Conservation (phyloP, 2,797 vertebrate genomes). For the Channallabes apus region DNA sequence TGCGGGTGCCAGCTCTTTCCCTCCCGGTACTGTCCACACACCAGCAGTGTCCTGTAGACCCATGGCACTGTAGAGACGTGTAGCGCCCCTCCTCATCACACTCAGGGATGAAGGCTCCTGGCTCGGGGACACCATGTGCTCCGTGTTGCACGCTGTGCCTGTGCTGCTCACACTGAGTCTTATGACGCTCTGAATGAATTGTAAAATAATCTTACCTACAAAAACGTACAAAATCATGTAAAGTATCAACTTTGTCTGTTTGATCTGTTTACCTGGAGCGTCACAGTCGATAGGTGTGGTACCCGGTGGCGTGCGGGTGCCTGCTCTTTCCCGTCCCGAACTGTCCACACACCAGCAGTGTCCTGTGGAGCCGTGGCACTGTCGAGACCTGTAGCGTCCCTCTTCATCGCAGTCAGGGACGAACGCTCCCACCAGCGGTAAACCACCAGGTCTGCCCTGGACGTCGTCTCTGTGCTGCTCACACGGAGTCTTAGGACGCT, state of each 20-base stretch:
- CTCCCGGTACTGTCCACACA: conserved; percentile 78
- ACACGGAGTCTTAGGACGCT: conserved; percentile 67
- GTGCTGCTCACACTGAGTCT: conserved; percentile 70
- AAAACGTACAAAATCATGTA: too few species aligned
- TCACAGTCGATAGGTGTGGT: conserved; percentile 57
- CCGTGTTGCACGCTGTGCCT: conserved; percentile 55
- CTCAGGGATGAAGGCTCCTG: conserved; percentile 69
- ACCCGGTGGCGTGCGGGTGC: conserved; percentile 65
- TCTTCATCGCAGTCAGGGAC: conserved; percentile 62
- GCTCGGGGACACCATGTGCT: background rate
- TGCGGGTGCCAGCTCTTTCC: conserved; percentile 77
- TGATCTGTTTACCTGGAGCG: conserved; percentile 66
- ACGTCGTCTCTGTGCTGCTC: conserved; percentile 72
- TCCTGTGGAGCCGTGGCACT: conserved; percentile 74
- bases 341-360: conserved; percentile 79
- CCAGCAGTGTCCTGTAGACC: conserved; percentile 83
- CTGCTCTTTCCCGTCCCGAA: conserved; percentile 66
- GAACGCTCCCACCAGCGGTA: conserved; percentile 44
- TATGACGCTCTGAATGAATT: conserved; percentile 48
- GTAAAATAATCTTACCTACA: too few species aligned
- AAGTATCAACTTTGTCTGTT: background rate
- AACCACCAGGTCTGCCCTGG: conserved; percentile 50
- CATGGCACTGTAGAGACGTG: conserved; percentile 77
- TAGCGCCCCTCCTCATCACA: conserved; percentile 79
- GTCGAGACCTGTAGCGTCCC: conserved; percentile 71